Base-by-base conservation (phyloP, 2,113 vertebrate species). In the Aldabrachelys gigantea region DNA sequence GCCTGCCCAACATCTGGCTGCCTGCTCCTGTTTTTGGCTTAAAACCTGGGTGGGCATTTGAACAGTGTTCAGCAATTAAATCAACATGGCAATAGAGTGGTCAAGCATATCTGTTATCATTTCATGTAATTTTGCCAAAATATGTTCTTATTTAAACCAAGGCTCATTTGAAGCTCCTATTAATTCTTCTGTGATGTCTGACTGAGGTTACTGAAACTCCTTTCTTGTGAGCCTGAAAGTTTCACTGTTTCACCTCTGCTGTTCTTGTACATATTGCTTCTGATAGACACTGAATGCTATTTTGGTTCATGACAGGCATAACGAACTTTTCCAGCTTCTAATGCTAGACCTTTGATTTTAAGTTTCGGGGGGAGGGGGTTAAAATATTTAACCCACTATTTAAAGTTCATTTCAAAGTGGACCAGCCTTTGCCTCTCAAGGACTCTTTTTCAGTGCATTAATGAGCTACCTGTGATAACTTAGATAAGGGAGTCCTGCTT, bases 131-230 rank as follows among this genome's bases (percentile, higher is more conserved):
- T 4, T 80, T 95, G 94, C 91, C 89, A 93, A 95, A 96, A 50
- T 72, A 91, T 94, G 91, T 88, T 96, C 25, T 96, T 95, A 91
- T 97, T 97, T 96, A 91, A 97, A 92, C 85, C 22, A 76, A 65
- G 81, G 72, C 38, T 94, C 44, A 96, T 97, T 91, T 92, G 93
- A 95, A 96, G 94, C 57, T 92, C 38, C 62, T 57, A 92, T 91
- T 96, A 91, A 95, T 96, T 95, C 90, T 89, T 96, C 89, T 0
- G 0, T 82, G 89, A 95, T 95, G 87, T 89, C 89, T 96, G 93
- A 96, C 8, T 29, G 24, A n/a, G 89, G 89, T 89, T 89, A 72
- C 35, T 78, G 44, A 96, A 93, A 85, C 29, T 88, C 49, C 2
- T 78, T 97, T 95, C 29, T 83, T 85, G 59, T 85, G 38, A 72